Evolutionary conservation across 1,140 invertebrate genomes (phyloP), one percentile per base, ranked within the genome.

Genomic region (Himalopsyche phryganea): DNA sequence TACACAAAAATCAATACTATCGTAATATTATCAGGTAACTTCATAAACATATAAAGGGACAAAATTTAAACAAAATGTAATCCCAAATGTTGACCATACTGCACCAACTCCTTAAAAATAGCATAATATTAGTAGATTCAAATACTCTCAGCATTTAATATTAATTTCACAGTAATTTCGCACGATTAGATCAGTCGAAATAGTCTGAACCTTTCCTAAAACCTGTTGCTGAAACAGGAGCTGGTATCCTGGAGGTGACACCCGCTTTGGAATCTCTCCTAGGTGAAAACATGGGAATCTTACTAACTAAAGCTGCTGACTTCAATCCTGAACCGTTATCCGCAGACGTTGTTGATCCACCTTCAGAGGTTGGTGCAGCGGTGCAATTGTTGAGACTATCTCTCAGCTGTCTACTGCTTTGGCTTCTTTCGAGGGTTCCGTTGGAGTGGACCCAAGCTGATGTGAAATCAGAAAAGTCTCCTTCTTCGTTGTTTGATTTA

Each of bases 361-460:
- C 36, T 60, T 65, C 50, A 53, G 33, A 41, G 42, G 47, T 42
- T 35, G 46, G 33, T 42, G 41, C 48, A 48, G 33, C 41, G 7
- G 58, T 14, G 55, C 66, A 50, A 64, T 68, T 32, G 66, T 67
- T 60, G 6, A 60, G 40, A 14, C 49, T 50, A 20, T 57, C 68
- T 28, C 73, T 70, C 48, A 78, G 58, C 56, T 78, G 74, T 41
- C 73, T 69, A n/a, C 73, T 77, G 48, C 75, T 77, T 6, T 74
- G 75, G 10, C 75, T 77, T 47, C 80, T 74, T 56, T 82, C 82
- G 9, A 86, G 69, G 61, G 81, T 83, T 1, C 84, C 85, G 66
- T 86, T 85, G 58, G 82, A 84, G 71, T 86, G 84, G n/a, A 86
- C 82, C 85, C 85, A 87, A n/a, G 84, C 84, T 18, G 81, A 81